Evolutionary conservation across 2,113 vertebrate genomes (phyloP).

Genomic region (Epinephelus fuscoguttatus): DNA sequence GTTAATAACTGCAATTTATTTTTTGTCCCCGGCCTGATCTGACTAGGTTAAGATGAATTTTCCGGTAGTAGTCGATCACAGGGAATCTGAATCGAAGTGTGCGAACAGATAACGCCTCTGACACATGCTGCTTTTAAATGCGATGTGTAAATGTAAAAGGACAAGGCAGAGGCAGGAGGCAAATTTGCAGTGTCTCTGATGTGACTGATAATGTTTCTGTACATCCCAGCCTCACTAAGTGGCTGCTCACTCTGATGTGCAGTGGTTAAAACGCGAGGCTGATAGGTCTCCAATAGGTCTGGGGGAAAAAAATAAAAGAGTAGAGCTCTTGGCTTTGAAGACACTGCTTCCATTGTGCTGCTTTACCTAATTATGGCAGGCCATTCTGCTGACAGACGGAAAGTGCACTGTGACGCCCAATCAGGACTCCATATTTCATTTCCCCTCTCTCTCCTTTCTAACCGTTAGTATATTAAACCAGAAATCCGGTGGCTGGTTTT

Average conservation of each 20-base stretch:
- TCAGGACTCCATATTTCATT: constrained; percentile 71
- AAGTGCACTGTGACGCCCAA: constrained; percentile 55
- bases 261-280: constrained; percentile 31
- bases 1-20: constrained; percentile 59
- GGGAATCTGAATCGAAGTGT: constrained; percentile 8
- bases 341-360: constrained; percentile 53
- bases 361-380: constrained; percentile 71
- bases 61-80: constrained; percentile 16
- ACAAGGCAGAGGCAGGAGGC: constrained; percentile 24
- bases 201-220: constrained; percentile 45
- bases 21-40: constrained; percentile 47
- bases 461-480: constrained; percentile 70
- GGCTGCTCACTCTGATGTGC: constrained; percentile 42
- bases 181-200: constrained; percentile 46
- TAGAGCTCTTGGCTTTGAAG: constrained; percentile 57
- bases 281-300: constrained; percentile 30
- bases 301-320: background rate
- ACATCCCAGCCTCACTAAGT: constrained; percentile 32
- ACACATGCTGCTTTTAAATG: constrained; percentile 30
- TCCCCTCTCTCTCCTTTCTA: constrained; percentile 54
- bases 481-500: constrained; percentile 72
- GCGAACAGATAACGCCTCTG: constrained; percentile 13
- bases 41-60: constrained; percentile 41
- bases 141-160: constrained; percentile 36
- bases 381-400: constrained; percentile 72